These are phyloP conservation scores for Bufo gargarizans DNA, from an alignment of 2,113 vertebrate species.

Conservation along the genomic window DNA sequence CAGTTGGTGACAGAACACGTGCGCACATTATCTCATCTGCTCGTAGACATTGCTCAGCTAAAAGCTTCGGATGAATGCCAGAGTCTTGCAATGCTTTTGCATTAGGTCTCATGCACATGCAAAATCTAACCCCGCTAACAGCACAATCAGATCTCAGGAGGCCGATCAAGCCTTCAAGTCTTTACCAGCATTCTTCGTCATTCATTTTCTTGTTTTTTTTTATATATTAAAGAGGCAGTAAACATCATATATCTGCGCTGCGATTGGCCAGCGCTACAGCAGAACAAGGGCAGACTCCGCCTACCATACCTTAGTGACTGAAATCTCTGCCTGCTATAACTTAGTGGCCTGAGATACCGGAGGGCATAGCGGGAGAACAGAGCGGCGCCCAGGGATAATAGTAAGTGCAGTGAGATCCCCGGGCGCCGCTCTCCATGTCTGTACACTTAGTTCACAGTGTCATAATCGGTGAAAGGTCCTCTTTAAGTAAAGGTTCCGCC, in stretches of 20 bases:
- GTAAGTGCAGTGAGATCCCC: too few relatives aligned
- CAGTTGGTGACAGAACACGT: not conserved
- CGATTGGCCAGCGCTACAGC: too few relatives aligned
- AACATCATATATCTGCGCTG: not conserved
- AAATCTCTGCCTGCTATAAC: too few relatives aligned
- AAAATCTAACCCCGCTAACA: not conserved
- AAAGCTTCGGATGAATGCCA: conserved; percentile 37
- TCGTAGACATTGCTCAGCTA: conserved; percentile 45
- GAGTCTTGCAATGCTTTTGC: conserved; percentile 31
- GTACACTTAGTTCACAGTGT: too few relatives aligned
- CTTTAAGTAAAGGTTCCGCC: not conserved
- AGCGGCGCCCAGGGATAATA: too few relatives aligned
- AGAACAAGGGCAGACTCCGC: too few relatives aligned
- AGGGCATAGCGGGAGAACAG: too few relatives aligned
- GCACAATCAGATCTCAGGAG: not conserved
- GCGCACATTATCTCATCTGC: conserved; percentile 33
- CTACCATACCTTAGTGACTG: too few relatives aligned
- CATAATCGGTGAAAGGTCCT: too few relatives aligned
- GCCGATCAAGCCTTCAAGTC: not conserved
- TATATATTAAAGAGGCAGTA: not conserved
- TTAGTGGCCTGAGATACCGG: too few relatives aligned
- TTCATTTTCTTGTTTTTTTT: not conserved
- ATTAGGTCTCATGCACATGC: not conserved
- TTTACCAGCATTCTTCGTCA: not conserved
- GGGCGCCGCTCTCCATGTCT: too few relatives aligned